Conservation (phyloP, 92 coral and sea anemone species). For the Plumapathes pennacea region DNA sequence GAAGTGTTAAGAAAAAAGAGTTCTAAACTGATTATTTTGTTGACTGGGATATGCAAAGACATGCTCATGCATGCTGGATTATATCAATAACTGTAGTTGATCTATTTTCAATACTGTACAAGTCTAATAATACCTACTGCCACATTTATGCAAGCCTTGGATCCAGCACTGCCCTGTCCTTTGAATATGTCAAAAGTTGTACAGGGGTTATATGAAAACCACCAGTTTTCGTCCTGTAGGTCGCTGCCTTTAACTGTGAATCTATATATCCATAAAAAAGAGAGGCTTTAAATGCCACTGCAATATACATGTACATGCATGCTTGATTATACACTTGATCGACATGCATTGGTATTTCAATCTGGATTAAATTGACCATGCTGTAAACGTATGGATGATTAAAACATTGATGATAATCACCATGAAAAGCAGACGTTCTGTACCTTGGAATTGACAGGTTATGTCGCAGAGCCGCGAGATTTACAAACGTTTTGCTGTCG, state of each 20-base stretch:
- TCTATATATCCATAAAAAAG: slow-evolving; percentile 15
- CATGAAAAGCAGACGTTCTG: not conserved
- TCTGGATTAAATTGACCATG: too few species aligned
- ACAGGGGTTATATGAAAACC: slow-evolving; percentile 61
- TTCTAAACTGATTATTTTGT: not conserved
- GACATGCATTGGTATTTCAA: too few species aligned
- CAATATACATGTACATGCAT: not conserved
- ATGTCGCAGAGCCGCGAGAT: slow-evolving; percentile 44
- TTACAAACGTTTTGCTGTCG: slow-evolving; percentile 26
- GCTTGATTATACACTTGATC: too few species aligned
- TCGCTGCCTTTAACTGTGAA: slow-evolving; percentile 37
- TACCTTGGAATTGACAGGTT: slow-evolving; percentile 62
- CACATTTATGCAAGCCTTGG: slow-evolving; percentile 38
- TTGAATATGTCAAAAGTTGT: slow-evolving; percentile 55
- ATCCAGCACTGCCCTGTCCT: slow-evolving; percentile 19
- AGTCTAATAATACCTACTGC: slow-evolving; percentile 49
- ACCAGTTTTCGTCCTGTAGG: slow-evolving; percentile 18
- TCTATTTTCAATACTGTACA: not conserved
- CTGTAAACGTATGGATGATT: too few species aligned
- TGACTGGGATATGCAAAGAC: too few species aligned
- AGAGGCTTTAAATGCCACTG: not conserved
- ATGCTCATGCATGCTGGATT: too few species aligned
- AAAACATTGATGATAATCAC: too few species aligned
- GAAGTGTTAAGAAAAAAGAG: too few species aligned
- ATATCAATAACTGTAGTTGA: not conserved